phyloP scores from a whole-genome alignment of 2,113 vertebrate genomes.

The Micronycteris hirsuta region DNA sequence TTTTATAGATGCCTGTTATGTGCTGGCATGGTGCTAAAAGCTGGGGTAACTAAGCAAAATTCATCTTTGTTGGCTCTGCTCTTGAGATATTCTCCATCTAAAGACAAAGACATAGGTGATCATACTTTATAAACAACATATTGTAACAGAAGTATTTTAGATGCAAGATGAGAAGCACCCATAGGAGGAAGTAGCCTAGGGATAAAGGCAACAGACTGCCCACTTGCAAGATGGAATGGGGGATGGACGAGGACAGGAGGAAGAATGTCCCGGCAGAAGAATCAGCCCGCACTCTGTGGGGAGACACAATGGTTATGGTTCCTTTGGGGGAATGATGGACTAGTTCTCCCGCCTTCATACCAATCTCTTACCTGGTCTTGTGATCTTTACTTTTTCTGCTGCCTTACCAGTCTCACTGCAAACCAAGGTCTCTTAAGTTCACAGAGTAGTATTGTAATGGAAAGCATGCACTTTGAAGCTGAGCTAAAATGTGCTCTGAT shows the following conservation, averaged over 20 bases:
- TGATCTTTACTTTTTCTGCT: background rate
- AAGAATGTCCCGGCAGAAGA: background rate
- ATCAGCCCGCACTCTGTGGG: background rate
- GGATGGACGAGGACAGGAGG: background rate
- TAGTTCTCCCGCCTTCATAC: background rate
- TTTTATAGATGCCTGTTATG: background rate
- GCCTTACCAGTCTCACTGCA: background rate
- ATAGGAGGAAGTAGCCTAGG: background rate
- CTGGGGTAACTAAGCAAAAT: background rate
- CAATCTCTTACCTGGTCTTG: background rate
- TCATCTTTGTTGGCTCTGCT: background rate
- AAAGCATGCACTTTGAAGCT: background rate
- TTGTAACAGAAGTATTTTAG: background rate
- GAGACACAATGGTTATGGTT: background rate
- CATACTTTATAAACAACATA: background rate
- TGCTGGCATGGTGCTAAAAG: background rate
- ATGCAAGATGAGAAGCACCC: background rate
- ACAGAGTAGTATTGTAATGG: too few relatives aligned
- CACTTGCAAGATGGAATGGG: background rate
- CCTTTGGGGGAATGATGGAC: background rate
- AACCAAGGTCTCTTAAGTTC: background rate
- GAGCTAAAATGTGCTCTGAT: background rate
- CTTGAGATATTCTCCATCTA: background rate
- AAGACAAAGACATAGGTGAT: background rate
- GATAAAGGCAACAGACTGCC: background rate